Percentiles rank a stretch among this genome's conserved stretches.
These are phyloP conservation scores for Busseola fusca DNA, from an alignment of 2,888 invertebrate genomes.

Conservation along the genomic window DNA sequence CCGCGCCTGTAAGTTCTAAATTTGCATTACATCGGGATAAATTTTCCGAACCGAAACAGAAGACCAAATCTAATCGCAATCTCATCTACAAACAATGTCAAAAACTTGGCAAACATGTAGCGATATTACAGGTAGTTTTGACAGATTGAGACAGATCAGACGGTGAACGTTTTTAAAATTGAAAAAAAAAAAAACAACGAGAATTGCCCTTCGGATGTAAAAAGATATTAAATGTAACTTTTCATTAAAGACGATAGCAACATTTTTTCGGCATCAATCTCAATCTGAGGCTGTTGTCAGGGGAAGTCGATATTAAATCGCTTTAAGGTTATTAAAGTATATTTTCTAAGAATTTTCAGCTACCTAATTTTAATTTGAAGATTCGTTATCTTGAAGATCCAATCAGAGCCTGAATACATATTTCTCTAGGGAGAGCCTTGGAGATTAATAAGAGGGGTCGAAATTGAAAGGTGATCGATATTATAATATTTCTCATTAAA, in stretches of 20 bases:
- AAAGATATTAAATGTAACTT: background rate
- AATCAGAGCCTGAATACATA: slow-evolving; percentile 29
- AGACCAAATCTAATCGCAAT: no score
- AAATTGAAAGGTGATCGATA: slow-evolving; percentile 38
- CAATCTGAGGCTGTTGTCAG: background rate
- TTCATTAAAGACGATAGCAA: background rate
- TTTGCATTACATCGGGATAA: slow-evolving; percentile 1
- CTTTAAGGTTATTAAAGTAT: slow-evolving; percentile 10
- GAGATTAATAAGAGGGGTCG: slow-evolving; percentile 22
- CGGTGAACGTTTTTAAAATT: no score
- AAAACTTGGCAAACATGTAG: no score
- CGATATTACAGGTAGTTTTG: no score
- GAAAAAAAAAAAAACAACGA: no score
- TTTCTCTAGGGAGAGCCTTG: slow-evolving; percentile 12
- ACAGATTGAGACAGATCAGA: no score
- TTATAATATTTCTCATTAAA: slow-evolving; percentile 30
- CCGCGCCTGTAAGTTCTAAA: background rate
- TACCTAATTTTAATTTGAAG: slow-evolving; percentile 18
- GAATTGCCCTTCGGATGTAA: background rate
- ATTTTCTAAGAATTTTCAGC: slow-evolving; percentile 6
- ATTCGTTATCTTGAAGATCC: slow-evolving; percentile 8
- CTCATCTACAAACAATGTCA: no score
- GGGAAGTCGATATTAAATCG: slow-evolving; percentile 1
- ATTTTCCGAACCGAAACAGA: background rate
- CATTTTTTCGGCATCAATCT: slow-evolving; percentile 8